Percentiles rank a stretch among this genome's conserved stretches.
Evolutionary conservation across 1,140 invertebrate genomes (phyloP).

Genomic region (Steinernema feltiae): DNA sequence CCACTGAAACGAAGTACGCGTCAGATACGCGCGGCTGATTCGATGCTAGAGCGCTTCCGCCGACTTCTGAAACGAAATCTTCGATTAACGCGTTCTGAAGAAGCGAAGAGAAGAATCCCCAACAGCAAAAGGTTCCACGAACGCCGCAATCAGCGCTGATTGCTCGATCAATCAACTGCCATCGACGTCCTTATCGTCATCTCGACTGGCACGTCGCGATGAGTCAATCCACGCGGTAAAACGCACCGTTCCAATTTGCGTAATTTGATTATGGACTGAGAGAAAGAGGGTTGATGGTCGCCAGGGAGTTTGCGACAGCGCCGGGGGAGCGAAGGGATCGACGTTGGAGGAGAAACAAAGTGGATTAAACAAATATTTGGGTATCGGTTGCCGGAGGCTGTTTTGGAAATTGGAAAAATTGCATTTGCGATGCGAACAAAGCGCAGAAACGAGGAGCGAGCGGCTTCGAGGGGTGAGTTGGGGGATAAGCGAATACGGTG

Average conservation of each 20-base stretch:
- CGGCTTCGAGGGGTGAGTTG: too few species aligned
- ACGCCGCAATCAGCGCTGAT: background rate
- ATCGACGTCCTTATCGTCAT: background rate
- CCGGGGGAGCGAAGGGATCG: too few species aligned
- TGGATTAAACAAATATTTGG: constrained; percentile 6
- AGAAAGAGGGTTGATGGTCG: background rate
- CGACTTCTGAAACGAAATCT: constrained; percentile 6
- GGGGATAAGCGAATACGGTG: too few species aligned
- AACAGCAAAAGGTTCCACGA: background rate
- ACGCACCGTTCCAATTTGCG: background rate
- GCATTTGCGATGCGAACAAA: background rate
- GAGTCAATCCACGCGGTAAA: background rate
- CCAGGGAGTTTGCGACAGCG: background rate
- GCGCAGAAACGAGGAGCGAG: background rate
- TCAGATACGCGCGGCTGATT: constrained; percentile 22
- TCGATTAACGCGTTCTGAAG: too few species aligned
- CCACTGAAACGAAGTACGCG: constrained; percentile 28
- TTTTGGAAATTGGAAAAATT: constrained; percentile 3
- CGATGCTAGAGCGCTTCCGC: background rate
- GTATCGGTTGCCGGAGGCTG: constrained; percentile 9
- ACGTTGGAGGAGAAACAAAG: too few species aligned
- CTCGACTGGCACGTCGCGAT: constrained; percentile 7
- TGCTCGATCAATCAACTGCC: constrained; percentile 8
- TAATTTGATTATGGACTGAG: background rate
- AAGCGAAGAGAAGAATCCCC: background rate